Percentiles rank a stretch among this genome's conserved stretches.
These are phyloP conservation scores for Ictidomys tridecemlineatus DNA, from an alignment of 2,113 vertebrate species.

Conservation along the genomic window DNA sequence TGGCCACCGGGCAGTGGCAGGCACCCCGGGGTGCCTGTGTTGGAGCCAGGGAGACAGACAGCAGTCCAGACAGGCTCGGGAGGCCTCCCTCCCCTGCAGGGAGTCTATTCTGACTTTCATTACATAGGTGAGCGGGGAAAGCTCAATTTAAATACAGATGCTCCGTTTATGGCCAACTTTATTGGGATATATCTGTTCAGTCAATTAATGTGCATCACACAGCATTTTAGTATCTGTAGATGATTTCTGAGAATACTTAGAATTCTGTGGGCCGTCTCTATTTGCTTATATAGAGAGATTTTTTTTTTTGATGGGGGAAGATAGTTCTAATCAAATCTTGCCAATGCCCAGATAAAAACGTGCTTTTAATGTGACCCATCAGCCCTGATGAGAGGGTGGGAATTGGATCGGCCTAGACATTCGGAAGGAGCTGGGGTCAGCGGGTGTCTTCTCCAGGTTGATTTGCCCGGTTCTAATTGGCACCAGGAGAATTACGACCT, in stretches of 20 bases:
- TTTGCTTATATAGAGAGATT: background rate
- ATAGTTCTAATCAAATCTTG: background rate
- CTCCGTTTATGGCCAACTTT: background rate
- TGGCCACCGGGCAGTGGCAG: too few relatives aligned
- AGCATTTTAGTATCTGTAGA: conserved; percentile 21
- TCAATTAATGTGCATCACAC: conserved; percentile 50
- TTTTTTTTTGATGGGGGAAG: background rate
- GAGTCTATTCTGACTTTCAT: background rate
- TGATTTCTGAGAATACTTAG: conserved; percentile 46
- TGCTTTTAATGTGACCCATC: background rate
- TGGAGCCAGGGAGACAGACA: fast-evolving
- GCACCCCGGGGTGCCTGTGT: fast-evolving
- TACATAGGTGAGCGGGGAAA: background rate
- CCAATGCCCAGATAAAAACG: background rate
- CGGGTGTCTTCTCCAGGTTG: background rate
- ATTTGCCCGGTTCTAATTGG: conserved; percentile 60
- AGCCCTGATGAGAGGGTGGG: background rate
- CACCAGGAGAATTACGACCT: background rate
- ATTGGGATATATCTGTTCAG: conserved; percentile 29
- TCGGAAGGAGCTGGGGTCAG: background rate
- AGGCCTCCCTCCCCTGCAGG: fast-evolving
- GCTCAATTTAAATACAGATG: conserved; percentile 4
- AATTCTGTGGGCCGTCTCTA: conserved; percentile 1
- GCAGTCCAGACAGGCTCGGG: fast-evolving
- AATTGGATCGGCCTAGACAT: background rate